Evolutionary conservation across 2,113 vertebrate species (phyloP), one percentile per base, ranked within the genome.

Genomic region (Marmota monax): DNA sequence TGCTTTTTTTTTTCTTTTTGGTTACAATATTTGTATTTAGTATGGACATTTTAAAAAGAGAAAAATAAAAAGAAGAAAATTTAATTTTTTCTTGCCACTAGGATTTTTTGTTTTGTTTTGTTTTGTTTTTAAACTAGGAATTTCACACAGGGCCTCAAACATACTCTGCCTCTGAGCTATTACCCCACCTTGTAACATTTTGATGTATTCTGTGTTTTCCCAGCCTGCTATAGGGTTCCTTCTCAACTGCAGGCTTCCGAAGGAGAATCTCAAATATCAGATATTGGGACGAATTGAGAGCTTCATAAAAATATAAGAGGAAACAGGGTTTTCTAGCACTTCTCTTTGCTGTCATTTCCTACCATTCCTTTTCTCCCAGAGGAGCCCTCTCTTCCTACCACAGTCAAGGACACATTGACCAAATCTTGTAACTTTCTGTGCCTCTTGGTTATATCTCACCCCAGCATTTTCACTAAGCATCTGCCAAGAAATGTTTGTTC

Each of bases 1-100:
- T 51, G 51, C 13, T 11, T 51, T 51, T 53, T 53, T 14, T 51
- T 87, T 29, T 91, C 88, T 77, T 67, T 22, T 12, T 58, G 3
- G 61, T 10, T 16, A 78, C 17, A 53, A 17, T 94, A 70, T 87
- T 92, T 51, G 63, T 90, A 80, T 25, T 77, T 63, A 87, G 0
- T 63, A n/a, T 82, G 42, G 48, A 70, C n/a, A 96, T 92, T 92
- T 67, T 89, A 76, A 77, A 95, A 95, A 42, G 37, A 74, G 45
- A n/a, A 76, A 77, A 90, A 63, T 65, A 87, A 74, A 95, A 82
- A 79, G 45, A 82, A 86, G 48, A 90, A 51, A 76, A 92, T 85
- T 65, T 42, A 63, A 58, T 70, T 77, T 45, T 53, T 91, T 29
- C 32, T 88, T 5, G 1, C 51, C 17, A 34, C 37, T 39, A 37